Percentiles rank a stretch among this genome's conserved stretches.
phyloP scores from a whole-genome alignment of 1,140 invertebrate species.

The Uloborus diversus region DNA sequence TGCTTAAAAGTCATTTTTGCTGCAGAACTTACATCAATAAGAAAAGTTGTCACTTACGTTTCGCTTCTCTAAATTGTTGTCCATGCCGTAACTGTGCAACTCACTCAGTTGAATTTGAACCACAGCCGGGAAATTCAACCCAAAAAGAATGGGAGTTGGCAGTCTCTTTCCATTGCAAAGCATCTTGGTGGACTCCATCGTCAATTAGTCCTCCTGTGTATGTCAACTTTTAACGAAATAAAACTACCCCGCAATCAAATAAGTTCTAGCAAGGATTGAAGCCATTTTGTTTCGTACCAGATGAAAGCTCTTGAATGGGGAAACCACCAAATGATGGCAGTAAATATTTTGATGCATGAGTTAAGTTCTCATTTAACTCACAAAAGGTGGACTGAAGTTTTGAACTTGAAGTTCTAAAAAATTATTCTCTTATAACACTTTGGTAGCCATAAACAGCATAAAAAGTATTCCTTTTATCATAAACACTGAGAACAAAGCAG shows the following conservation, averaged over 20 bases:
- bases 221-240: not conserved
- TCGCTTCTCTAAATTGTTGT: constrained; percentile 9
- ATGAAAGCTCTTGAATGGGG: not conserved
- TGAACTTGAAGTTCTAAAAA: too few relatives aligned
- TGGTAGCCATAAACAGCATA: too few relatives aligned
- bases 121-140: constrained; percentile 49
- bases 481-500: too few relatives aligned
- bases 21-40: not conserved
- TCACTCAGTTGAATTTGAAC: constrained; percentile 47
- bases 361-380: not conserved
- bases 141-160: constrained; percentile 45
- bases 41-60: constrained; percentile 6
- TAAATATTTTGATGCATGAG: not conserved
- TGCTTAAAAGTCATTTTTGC: too few relatives aligned
- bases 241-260: not conserved
- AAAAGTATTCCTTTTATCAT: too few relatives aligned
- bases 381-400: too few relatives aligned
- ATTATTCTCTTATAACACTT: too few relatives aligned
- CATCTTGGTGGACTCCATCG: constrained; percentile 35
- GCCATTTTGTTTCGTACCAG: not conserved
- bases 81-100: not conserved
- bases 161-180: constrained; percentile 27
- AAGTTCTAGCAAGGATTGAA: not conserved
- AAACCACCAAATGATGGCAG: too few relatives aligned
- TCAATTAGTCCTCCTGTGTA: not conserved